These are phyloP conservation scores for Hippoglossus hippoglossus DNA, from an alignment of 2,797 vertebrate species.

Conservation along the genomic window DNA sequence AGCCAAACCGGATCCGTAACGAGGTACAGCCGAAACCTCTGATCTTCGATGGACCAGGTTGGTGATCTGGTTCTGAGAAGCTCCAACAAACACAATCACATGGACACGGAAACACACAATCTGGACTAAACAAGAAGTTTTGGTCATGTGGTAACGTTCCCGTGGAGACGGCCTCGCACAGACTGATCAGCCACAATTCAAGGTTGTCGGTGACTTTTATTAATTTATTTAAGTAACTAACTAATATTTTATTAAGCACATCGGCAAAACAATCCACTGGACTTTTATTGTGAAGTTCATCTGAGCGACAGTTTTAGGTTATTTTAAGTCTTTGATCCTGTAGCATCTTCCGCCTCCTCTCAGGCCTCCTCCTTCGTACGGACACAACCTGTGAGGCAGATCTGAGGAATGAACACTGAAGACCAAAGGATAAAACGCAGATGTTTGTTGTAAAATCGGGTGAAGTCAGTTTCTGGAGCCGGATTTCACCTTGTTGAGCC, in stretches of 20 bases:
- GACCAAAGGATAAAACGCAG: constrained; percentile 30
- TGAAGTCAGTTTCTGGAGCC: not conserved
- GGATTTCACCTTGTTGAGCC: not conserved
- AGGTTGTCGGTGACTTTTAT: constrained; percentile 4
- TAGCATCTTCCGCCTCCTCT: no score
- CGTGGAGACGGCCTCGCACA: constrained; percentile 7
- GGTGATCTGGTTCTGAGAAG: not conserved
- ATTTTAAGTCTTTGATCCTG: constrained; percentile 5
- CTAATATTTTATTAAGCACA: constrained; percentile 30
- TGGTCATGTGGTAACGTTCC: constrained; percentile 14
- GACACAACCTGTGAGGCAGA: not conserved
- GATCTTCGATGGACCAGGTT: not conserved
- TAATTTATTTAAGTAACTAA: constrained; percentile 24
- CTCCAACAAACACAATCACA: constrained; percentile 1
- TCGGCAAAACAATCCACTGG: not conserved
- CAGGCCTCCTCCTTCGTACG: not conserved
- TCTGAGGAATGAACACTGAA: not conserved
- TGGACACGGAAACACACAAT: not conserved
- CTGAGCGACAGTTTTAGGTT: not conserved
- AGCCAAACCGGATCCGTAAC: not conserved
- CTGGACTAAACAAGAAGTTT: not conserved
- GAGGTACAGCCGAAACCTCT: not conserved
- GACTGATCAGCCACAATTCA: constrained; percentile 1
- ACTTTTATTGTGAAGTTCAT: constrained; percentile 41
- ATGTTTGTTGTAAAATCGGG: constrained; percentile 13